Evolutionary conservation across 2,113 vertebrate species (phyloP), one percentile per base, ranked within the genome.

Genomic region (Empidonax traillii): DNA sequence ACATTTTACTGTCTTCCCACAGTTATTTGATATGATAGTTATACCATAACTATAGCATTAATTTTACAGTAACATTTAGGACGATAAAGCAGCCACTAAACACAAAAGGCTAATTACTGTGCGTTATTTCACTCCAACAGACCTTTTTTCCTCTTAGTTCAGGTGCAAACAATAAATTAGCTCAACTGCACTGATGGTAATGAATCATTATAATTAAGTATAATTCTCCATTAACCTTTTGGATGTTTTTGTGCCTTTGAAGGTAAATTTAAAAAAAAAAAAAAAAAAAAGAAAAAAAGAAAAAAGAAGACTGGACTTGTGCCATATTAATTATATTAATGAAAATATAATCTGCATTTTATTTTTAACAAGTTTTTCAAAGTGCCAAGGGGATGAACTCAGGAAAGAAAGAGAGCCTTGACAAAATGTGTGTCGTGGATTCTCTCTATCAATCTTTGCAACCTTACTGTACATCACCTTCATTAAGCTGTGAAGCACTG

Each of bases 211-310:
- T 97, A 98, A 98, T 98, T 98, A 98, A 97, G 97, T 94, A 97
- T 98, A 98, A 98, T 97, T 98, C 97, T 97, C 96, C 93, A 97
- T 98, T 98, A 98, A 98, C 97, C 98, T 98, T 98, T 98, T 90
- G 90, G 92, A 95, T 39, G 8, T 46, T 97, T 97, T 95, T 92
- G 82, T 96, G 93, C 90, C 95, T 96, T 84, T 90, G 89, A 96
- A 98, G 85, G 96, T 96, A 98, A 97, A 97, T 96, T 95, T 2
- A 14, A 86, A 66, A 77, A 93, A 96, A 94, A 94, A 66, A 77
- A 93, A 96, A 94, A 94, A 41, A 41, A 12, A 41, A 41, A 35
- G 35, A 35, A 14, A 79, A 66, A 46, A 44, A 62, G 37, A 22
- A 31, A 63, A 63, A 78, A 44, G 39, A 85, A 56, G 33, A 95